Base-by-base conservation (phyloP, 2,888 invertebrate genomes). In the Aplocera efformata region DNA sequence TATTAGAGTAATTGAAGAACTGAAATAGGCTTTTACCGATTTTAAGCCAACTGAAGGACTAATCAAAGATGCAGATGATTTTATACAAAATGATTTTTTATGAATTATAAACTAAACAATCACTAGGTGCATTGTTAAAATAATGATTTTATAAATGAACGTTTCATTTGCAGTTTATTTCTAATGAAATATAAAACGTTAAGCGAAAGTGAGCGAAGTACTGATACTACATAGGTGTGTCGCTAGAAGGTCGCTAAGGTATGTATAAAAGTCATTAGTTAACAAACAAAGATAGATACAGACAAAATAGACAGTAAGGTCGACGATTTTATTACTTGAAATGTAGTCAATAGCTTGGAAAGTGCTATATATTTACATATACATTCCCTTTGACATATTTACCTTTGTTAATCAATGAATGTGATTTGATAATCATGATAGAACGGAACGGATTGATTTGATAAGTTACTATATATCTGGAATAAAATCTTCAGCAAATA, bases 251-350 rank as follows among this genome's bases (percentile, higher is more conserved):
- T 50, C 45, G 32, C 26, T 22, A 42, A 39, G 47, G 44, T 44
- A 42, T 48, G 42, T 41, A 34, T 8, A 48, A 50, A 55, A 50
- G 50, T 38, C 54, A 55, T 29, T 11, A 46, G 48, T 47, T 50
- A 44, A 48, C 50, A 50, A 50, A 43, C 50, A 45, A 50, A 48
- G 39, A 45, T 42, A 47, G 22, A 34, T 34, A 37, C 36, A 13
- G 10, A 31, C 20, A 9, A 24, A 29, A 21, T n/a, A 36, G 35
- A 46, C 34, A 40, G 42, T 42, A 45, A 48, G 42, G 35, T 28
- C 20, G 11, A 13, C 21, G 13, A 38, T 27, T 44, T 28, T 8
- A 25, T 10, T 20, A 20, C 23, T 17, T 17, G 5, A 17, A 17
- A 17, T 17, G 5, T 2, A 17, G 13, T 3, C 5, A 17, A 17